phyloP scores from a whole-genome alignment of 2,797 vertebrate genomes.

The Hyperoplus lanceolatus region DNA sequence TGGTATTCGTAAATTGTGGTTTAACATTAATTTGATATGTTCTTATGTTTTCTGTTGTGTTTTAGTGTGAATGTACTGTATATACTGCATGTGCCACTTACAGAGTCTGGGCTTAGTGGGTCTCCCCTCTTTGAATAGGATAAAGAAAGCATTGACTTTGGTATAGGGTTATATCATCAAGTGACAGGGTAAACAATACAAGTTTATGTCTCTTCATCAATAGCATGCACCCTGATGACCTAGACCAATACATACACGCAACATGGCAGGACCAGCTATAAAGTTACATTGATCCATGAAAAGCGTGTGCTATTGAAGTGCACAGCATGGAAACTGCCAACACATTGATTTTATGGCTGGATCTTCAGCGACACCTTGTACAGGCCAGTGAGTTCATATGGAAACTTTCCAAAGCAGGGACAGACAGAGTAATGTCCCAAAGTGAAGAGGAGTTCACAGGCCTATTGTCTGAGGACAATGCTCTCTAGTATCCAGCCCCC shows the following conservation, averaged over 20 bases:
- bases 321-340: constrained; percentile 25
- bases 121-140: too few species aligned
- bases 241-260: constrained; percentile 1
- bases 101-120: too few species aligned
- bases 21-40: too few species aligned
- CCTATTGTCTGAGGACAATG: neutral
- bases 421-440: constrained; percentile 12
- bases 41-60: too few species aligned
- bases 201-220: neutral
- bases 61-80: too few species aligned
- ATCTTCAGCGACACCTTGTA: neutral
- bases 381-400: neutral
- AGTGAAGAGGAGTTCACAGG: constrained; percentile 6
- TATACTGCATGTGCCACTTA: too few species aligned
- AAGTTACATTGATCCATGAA: constrained; percentile 42
- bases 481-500: constrained; percentile 24
- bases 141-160: neutral
- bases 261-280: neutral
- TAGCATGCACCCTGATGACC: constrained; percentile 23
- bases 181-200: neutral
- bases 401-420: neutral
- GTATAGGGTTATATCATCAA: neutral
- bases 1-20: too few species aligned
- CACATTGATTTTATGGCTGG: constrained; percentile 14
- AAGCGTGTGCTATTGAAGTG: constrained; percentile 33